Percentiles rank a stretch among this genome's conserved stretches.
Evolutionary conservation across 2,888 invertebrate species (phyloP).

Genomic region (Agriopis marginaria): DNA sequence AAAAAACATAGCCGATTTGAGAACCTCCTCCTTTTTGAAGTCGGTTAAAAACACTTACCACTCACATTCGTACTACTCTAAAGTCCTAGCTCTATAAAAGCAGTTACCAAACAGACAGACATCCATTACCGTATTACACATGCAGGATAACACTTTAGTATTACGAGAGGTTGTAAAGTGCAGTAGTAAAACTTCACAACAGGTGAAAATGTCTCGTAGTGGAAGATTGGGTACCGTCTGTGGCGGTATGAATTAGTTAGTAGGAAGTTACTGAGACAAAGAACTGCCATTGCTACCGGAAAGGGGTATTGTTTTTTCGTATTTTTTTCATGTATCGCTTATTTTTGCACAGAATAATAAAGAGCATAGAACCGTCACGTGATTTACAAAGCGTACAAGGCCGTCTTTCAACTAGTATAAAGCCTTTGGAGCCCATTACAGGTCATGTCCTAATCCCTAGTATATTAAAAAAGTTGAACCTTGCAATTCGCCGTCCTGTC

Average conservation of each 20-base stretch:
- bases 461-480: too few relatives aligned
- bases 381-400: too few relatives aligned
- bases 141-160: conserved; percentile 35
- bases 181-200: conserved; percentile 43
- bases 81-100: conserved; percentile 16
- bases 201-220: conserved; percentile 41
- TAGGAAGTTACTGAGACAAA: neutral
- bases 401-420: too few relatives aligned
- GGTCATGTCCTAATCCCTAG: too few relatives aligned
- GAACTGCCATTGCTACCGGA: neutral
- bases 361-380: too few relatives aligned
- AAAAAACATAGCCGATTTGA: too few relatives aligned
- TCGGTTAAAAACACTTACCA: conserved; percentile 2
- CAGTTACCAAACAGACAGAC: conserved; percentile 30
- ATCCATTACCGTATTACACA: conserved; percentile 36
- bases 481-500: too few relatives aligned
- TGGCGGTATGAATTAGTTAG: conserved; percentile 26
- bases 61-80: neutral
- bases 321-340: too few relatives aligned
- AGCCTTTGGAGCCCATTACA: too few relatives aligned
- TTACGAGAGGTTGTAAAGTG: conserved; percentile 32
- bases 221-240: conserved; percentile 23
- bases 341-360: too few relatives aligned
- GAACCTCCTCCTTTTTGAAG: too few relatives aligned
- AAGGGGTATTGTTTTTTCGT: neutral